Evolutionary conservation across 2,888 invertebrate species (phyloP), one percentile per base, ranked within the genome.

Genomic region (Willowsia nigromaculata): DNA sequence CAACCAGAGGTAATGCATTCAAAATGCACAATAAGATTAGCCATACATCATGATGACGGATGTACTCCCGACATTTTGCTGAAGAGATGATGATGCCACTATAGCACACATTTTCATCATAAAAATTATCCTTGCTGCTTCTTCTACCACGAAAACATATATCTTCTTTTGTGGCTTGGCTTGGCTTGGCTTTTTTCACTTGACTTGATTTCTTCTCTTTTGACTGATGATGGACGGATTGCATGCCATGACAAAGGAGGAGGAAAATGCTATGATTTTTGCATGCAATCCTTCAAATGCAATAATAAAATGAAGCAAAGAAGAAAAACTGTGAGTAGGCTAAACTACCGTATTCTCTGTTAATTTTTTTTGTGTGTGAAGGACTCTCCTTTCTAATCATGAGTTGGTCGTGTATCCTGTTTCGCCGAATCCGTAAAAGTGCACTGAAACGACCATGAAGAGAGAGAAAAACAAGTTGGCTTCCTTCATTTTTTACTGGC

Each of bases 311-410:
- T 30, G 15, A 3, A n/a, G n/a, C n/a, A n/a, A 27, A 11, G 30
- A 62, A 15, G 30, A n/a, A 30, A 30, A 33, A 30, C 25, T 18
- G n/a, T n/a, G 68, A 68, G 68, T 68, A 68, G 68, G 68, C 68
- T 68, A 68, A 68, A 68, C 68, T 68, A 33, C 68, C 68, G 68
- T 68, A 68, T 68, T 37, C 68, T 62, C 33, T 33, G 30, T 4
- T 62, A 33, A 33, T 30, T 62, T 33, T 33, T 62, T 68, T 37
- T 68, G 2, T 37, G 4, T 18, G 68, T 68, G 68, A 68, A 68
- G 68, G 68, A 37, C 68, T 33, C 18, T 68, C 6, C 33, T 33
- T 13, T 37, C 13, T 3, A 15, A 18, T 33, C 33, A 65, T 30
- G 4, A 18, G n/a, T n/a, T n/a, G 22, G 3, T 43, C n/a, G 43